phyloP scores from a whole-genome alignment of 2,888 invertebrate genomes.

The Camponotus fellah region DNA sequence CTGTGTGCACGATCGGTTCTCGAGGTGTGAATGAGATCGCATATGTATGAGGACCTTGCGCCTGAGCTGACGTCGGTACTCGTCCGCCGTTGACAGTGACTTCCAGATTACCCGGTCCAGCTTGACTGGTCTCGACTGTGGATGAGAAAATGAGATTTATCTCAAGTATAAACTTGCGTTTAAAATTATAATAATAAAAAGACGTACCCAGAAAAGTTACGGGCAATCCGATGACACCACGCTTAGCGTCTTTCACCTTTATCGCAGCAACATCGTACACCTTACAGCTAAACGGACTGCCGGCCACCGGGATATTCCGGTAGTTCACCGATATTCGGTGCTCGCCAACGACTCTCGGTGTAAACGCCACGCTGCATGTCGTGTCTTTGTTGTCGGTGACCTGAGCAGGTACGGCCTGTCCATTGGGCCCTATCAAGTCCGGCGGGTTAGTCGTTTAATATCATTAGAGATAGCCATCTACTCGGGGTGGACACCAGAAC shows the following conservation, averaged over 20 bases:
- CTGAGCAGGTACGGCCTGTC: conserved; percentile 95
- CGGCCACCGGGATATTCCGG: conserved; percentile 93
- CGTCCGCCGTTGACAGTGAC: conserved; percentile 99
- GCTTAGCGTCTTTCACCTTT: conserved; percentile 96
- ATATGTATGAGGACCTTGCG: conserved; percentile 98
- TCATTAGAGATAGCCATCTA: conserved; percentile 80
- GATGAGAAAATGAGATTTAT: not conserved
- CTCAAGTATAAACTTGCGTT: not conserved
- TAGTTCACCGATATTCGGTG: conserved; percentile 96
- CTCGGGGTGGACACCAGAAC: conserved; percentile 70
- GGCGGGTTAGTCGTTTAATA: conserved; percentile 84
- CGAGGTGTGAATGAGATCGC: conserved; percentile 99
- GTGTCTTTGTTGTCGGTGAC: conserved; percentile 94
- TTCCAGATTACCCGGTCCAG: conserved; percentile 99
- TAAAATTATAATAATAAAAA: not conserved
- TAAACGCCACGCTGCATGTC: conserved; percentile 96
- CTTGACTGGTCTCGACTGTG: conserved; percentile 98
- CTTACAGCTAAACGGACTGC: conserved; percentile 97
- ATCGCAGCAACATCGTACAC: conserved; percentile 98
- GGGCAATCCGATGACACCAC: conserved; percentile 95
- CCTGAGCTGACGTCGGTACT: conserved; percentile 98
- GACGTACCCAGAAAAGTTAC: conserved; percentile 94
- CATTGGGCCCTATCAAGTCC: conserved; percentile 93
- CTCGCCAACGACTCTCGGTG: conserved; percentile 96
- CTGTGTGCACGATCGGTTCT: conserved; percentile 95